Evolutionary conservation across 2,113 vertebrate genomes (phyloP).

Genomic region (Syngnathus floridae): DNA sequence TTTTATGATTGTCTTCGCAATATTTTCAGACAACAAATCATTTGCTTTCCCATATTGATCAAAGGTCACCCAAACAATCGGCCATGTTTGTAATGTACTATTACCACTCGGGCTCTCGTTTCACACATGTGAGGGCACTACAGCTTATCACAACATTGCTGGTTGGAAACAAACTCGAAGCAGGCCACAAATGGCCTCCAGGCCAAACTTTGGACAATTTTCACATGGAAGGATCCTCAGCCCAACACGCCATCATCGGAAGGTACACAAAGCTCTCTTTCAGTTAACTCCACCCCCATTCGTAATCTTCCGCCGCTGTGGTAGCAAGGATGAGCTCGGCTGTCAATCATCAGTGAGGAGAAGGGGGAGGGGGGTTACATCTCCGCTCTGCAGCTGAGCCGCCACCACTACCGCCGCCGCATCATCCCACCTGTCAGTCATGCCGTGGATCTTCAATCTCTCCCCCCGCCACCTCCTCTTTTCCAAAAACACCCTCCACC

Average conservation of each 20-base stretch:
- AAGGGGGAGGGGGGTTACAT: conserved; percentile 31
- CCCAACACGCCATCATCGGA: neutral
- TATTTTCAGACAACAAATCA: neutral
- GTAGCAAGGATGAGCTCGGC: conserved; percentile 55
- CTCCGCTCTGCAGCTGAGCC: conserved; percentile 64
- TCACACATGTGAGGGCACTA: neutral
- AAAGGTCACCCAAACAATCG: neutral
- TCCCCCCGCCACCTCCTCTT: neutral
- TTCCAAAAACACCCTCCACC: conserved; percentile 32
- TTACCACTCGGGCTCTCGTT: neutral
- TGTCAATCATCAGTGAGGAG: conserved; percentile 60
- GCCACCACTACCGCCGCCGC: conserved; percentile 53
- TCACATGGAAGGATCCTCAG: neutral
- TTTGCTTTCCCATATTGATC: neutral
- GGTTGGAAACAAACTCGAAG: neutral
- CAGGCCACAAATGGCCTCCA: neutral
- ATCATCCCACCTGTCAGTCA: conserved; percentile 68
- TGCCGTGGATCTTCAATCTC: conserved; percentile 49
- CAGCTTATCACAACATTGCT: neutral
- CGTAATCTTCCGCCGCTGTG: conserved; percentile 20
- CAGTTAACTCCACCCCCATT: neutral
- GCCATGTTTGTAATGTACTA: too few relatives aligned
- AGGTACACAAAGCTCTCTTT: neutral
- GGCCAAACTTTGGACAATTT: neutral
- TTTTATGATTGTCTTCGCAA: neutral